Evolutionary conservation across 30 jellyfish, hydroid and myxozoan genomes (phyloP), one percentile per base, ranked within the genome.

Genomic region (Chrysaora quinquecirrha): DNA sequence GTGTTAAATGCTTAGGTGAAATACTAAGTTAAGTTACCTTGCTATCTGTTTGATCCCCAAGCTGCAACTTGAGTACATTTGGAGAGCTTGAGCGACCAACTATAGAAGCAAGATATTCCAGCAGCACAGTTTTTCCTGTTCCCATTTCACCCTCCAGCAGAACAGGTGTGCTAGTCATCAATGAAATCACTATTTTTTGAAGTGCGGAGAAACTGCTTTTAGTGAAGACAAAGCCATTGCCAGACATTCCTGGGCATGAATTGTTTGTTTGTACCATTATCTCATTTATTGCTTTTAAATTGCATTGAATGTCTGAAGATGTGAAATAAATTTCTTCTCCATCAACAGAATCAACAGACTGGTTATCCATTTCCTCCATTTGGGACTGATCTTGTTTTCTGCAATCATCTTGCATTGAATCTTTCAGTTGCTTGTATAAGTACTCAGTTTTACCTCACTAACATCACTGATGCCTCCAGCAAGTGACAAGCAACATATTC

Each of bases 11-110:
- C n/a, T n/a, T n/a, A n/a, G n/a, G n/a, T n/a, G n/a, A n/a, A n/a
- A n/a, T n/a, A n/a, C n/a, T n/a, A n/a, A n/a, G n/a, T n/a, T n/a
- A n/a, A n/a, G n/a, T n/a, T 1, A 91, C 98, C 95, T 93, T 93
- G 89, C 96, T 79, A 62, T 93, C 98, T 2, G 98, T 93, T 61
- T 86, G 96, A 19, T 87, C 97, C 30, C 96, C 98, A 43, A 93
- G 96, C 74, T 93, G 98, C 64, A 93, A 48, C 80, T 93, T 93
- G 78, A 93, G 23, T 6, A 93, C 68, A 19, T 72, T 83, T 12
- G 98, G 96, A 20, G 97, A 54, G 6, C 58, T 79, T 10, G 27
- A 32, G 2, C 91, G 66, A 1, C 97, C 97, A 67, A 83, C 66
- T 79, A 64, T 12, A 18, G 34, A 21, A 63, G 98, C 97, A 82